Evolutionary conservation across 2,113 vertebrate species (phyloP).

Genomic region (Sturnira hondurensis): DNA sequence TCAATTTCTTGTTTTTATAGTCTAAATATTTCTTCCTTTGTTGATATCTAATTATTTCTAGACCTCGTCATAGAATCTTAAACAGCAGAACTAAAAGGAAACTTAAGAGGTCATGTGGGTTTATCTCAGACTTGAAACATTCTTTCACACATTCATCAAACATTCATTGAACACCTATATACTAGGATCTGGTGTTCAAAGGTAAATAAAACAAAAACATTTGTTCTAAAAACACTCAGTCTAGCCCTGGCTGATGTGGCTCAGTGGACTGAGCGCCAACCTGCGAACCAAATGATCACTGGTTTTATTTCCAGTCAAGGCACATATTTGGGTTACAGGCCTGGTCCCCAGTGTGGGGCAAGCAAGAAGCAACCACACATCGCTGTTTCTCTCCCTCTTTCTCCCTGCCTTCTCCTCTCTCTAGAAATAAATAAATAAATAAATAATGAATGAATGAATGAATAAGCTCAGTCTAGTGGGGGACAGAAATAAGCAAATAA

Average conservation of each 20-base stretch:
- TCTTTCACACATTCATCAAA: conserved; percentile 34
- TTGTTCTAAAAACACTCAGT: not conserved
- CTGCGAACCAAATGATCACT: too few species aligned
- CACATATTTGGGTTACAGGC: too few species aligned
- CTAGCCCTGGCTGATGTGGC: not conserved
- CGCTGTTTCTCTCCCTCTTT: too few species aligned
- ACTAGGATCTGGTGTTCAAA: not conserved
- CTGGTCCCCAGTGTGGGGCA: too few species aligned
- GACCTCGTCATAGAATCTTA: conserved; percentile 29
- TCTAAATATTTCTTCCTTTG: conserved; percentile 36
- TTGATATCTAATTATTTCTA: conserved; percentile 55
- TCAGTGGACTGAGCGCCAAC: too few species aligned
- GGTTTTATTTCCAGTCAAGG: too few species aligned
- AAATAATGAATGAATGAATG: too few species aligned
- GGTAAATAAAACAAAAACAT: conserved; percentile 45
- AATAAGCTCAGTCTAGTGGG: not conserved
- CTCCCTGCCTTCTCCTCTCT: too few species aligned
- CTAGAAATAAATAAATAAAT: too few species aligned
- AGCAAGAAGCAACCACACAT: too few species aligned
- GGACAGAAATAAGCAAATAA: conserved; percentile 45
- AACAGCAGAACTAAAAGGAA: conserved; percentile 42
- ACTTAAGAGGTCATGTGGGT: not conserved
- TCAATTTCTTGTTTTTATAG: conserved; percentile 38
- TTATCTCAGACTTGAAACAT: conserved; percentile 9
- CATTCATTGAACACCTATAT: conserved; percentile 4